These are phyloP conservation scores for Proteles cristata DNA, from an alignment of 2,113 vertebrate genomes.

Conservation along the genomic window DNA sequence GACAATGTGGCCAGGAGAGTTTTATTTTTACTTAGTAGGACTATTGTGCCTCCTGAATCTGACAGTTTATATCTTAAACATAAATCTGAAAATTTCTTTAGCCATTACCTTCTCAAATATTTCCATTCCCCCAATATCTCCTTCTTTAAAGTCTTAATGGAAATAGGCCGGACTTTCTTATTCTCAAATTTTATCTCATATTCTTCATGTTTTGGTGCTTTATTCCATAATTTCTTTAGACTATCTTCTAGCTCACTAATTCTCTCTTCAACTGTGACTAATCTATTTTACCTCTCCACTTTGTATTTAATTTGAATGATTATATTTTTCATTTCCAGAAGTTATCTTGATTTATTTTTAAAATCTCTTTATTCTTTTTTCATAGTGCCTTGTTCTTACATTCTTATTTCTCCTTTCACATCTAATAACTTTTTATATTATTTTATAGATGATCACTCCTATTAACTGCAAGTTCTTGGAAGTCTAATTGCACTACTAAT, in stretches of 20 bases:
- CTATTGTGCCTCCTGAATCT: neutral
- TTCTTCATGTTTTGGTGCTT: conserved; percentile 9
- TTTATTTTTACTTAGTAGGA: conserved; percentile 6
- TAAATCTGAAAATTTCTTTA: conserved; percentile 11
- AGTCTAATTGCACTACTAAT: neutral
- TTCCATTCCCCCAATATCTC: neutral
- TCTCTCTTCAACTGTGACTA: neutral
- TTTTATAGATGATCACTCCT: neutral
- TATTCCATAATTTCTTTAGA: neutral
- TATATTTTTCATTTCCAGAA: conserved; percentile 9
- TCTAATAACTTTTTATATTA: neutral
- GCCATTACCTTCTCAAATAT: neutral
- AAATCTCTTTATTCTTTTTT: neutral
- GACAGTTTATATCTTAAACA: neutral
- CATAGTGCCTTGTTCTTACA: neutral
- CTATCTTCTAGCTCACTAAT: neutral
- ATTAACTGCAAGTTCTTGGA: neutral
- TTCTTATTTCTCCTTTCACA: neutral
- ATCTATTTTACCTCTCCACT: neutral
- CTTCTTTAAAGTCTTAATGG: neutral
- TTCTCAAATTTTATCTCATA: neutral
- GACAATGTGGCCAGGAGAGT: neutral
- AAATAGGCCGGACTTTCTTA: neutral
- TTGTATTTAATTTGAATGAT: neutral
- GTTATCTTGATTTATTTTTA: neutral